These are phyloP conservation scores for Pseudorhombus dupliciocellatus DNA, from an alignment of 2,113 vertebrate species.

Conservation along the genomic window DNA sequence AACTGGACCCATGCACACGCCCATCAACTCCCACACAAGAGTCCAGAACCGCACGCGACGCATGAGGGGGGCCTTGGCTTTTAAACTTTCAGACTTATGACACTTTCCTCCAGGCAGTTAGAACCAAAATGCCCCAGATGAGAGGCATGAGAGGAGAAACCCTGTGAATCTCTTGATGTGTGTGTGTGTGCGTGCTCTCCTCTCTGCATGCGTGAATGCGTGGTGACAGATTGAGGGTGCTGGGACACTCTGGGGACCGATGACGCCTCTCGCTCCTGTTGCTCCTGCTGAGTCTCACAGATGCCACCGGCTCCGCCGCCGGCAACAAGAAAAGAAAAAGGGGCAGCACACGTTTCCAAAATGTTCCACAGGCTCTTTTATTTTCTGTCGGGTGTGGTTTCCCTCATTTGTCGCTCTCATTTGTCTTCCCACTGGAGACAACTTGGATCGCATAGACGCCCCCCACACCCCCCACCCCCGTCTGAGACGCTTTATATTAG, in stretches of 20 bases:
- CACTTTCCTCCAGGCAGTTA: no score
- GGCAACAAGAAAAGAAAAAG: slow-evolving; percentile 3
- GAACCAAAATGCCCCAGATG: no score
- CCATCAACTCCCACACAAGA: no score
- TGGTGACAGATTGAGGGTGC: slow-evolving; percentile 67
- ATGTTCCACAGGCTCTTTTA: slow-evolving; percentile 24
- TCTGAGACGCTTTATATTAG: slow-evolving; percentile 56
- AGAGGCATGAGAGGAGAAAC: no score
- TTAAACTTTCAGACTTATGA: no score
- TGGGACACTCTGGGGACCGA: slow-evolving; percentile 35
- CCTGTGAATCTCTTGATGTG: neutral
- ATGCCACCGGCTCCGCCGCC: slow-evolving; percentile 26
- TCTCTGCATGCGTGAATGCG: slow-evolving; percentile 9
- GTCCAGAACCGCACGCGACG: no score
- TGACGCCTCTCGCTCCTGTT: slow-evolving; percentile 37
- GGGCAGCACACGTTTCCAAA: slow-evolving; percentile 32
- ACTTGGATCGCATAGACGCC: slow-evolving; percentile 41
- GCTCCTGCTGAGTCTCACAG: slow-evolving; percentile 16
- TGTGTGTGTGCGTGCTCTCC: slow-evolving; percentile 7
- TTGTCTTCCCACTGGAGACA: slow-evolving; percentile 45
- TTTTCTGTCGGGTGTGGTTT: slow-evolving; percentile 28
- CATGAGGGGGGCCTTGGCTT: no score
- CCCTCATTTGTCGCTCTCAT: slow-evolving; percentile 51
- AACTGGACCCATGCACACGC: no score
- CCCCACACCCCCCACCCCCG: no score